Base-by-base conservation (phyloP, 2,113 vertebrate species). In the Shinisaurus crocodilurus region DNA sequence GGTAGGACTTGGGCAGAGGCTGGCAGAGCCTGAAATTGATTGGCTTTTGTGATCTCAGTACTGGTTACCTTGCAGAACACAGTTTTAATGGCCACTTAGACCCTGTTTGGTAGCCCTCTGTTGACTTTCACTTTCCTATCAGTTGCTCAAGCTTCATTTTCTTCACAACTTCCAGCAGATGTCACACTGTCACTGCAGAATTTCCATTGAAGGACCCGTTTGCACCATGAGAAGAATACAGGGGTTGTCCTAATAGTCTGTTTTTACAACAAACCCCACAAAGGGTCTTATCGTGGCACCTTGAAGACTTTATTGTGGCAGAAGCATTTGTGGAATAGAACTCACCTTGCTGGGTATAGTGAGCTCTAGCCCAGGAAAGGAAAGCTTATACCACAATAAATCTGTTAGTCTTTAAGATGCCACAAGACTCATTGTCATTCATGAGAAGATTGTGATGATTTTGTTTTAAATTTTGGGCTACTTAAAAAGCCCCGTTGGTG, bases 161-260 rank as follows among this genome's bases (percentile, higher is more conserved):
- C 48, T 12, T 57, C 29, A 5, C 0, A 15, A 34, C 45, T 25
- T 5, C 96, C 96, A 94, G 86, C 86, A 96, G 97, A 90, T 95
- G 97, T 95, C 96, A 94, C 91, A 80, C 88, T 90, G 94, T 69
- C 90, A 92, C 94, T 69, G 92, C 3, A 89, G 90, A 95, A 95
- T 87, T 80, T 43, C 40, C 20, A 40, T 20, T 29, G 4, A 67
- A 12, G 32, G 12, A 34, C 13, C 5, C 5, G 50, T 13, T 20
- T 87, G 13, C 75, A 16, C 34, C 1, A 29, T 32, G 3, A 10
- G 50, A 74, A 50, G 34, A 45, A 37, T 18, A 37, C 23, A 43
- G 34, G 25, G 20, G 67, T 54, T 86, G 67, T 2, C 25, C 3
- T 29, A 20, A 3, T 83, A 1, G 40, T 74, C 27, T 74, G 13